phyloP scores from a whole-genome alignment of 2,113 vertebrate genomes.

The Gambusia holbrooki region DNA sequence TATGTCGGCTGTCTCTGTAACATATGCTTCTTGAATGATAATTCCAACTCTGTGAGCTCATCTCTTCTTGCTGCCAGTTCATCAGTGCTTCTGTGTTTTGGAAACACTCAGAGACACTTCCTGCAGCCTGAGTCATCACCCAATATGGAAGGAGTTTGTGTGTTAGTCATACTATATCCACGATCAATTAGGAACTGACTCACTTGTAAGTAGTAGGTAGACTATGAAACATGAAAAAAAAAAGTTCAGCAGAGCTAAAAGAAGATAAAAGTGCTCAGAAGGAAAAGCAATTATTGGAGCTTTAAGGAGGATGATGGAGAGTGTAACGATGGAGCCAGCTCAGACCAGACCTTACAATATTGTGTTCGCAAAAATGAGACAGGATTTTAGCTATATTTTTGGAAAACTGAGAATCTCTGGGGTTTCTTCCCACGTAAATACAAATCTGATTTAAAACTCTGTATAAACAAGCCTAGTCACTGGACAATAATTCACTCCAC shows the following conservation, averaged over 20 bases:
- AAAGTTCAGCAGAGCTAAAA: slow-evolving; percentile 7
- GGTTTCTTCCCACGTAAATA: too few species aligned
- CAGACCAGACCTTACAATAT: background rate
- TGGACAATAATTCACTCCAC: background rate
- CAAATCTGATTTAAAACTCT: background rate
- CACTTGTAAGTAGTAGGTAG: slow-evolving; percentile 22
- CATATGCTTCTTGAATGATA: background rate
- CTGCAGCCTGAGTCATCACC: slow-evolving; percentile 58
- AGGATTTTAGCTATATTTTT: background rate
- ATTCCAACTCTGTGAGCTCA: background rate
- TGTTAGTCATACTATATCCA: slow-evolving; percentile 33
- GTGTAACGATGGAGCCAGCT: too few species aligned
- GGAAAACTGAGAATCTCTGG: background rate
- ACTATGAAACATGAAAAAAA: slow-evolving; percentile 22
- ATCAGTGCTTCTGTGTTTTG: slow-evolving; percentile 1
- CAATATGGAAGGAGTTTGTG: slow-evolving; percentile 12
- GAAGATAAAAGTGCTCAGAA: slow-evolving; percentile 6
- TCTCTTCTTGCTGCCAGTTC: background rate
- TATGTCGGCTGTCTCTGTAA: background rate
- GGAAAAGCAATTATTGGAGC: background rate
- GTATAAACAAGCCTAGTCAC: background rate
- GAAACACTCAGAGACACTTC: slow-evolving; percentile 47
- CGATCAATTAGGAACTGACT: slow-evolving; percentile 47
- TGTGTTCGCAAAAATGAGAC: background rate
- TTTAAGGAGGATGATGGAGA: slow-evolving; percentile 3